A percentile compares a stretch with the other conserved stretches of the same genome.
Evolutionary conservation across 2,888 invertebrate species (phyloP).

Genomic region (Hyposoter dolosus): DNA sequence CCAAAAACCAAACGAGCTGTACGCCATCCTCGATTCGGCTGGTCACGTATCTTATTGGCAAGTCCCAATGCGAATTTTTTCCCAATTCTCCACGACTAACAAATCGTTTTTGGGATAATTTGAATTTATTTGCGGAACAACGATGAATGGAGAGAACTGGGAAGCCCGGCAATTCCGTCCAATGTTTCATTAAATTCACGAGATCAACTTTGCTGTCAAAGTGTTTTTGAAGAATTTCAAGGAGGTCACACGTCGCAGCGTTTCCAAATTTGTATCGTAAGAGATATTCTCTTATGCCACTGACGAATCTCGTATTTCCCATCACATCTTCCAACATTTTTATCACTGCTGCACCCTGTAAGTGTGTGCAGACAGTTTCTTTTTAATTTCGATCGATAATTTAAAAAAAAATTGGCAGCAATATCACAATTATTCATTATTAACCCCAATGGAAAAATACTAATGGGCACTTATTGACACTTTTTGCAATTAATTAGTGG

Average conservation of each 20-base stretch:
- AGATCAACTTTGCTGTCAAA: constrained; percentile 62
- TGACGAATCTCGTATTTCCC: constrained; percentile 66
- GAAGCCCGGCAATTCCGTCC: constrained; percentile 72
- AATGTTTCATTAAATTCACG: constrained; percentile 67
- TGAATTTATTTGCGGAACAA: constrained; percentile 21
- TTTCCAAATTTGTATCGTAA: constrained; percentile 69
- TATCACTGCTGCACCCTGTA: constrained; percentile 73
- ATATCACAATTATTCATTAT: neutral
- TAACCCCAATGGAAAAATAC: neutral
- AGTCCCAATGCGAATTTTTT: constrained; percentile 69
- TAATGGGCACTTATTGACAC: no score
- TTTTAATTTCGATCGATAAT: neutral
- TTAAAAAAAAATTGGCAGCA: neutral
- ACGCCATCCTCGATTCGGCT: constrained; percentile 64
- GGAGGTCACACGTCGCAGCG: constrained; percentile 69
- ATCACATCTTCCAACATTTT: constrained; percentile 72
- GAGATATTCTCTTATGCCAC: constrained; percentile 69
- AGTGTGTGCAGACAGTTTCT: neutral
- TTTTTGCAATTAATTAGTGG: no score
- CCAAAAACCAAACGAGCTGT: constrained; percentile 72
- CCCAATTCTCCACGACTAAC: constrained; percentile 40
- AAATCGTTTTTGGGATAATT: constrained; percentile 61
- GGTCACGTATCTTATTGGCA: constrained; percentile 72
- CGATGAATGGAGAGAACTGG: constrained; percentile 69
- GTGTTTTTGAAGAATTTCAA: constrained; percentile 68